Percentiles rank a stretch among this genome's conserved stretches.
These are phyloP conservation scores for Zaprionus tsacasi DNA, from an alignment of 1,140 invertebrate genomes.

Conservation along the genomic window DNA sequence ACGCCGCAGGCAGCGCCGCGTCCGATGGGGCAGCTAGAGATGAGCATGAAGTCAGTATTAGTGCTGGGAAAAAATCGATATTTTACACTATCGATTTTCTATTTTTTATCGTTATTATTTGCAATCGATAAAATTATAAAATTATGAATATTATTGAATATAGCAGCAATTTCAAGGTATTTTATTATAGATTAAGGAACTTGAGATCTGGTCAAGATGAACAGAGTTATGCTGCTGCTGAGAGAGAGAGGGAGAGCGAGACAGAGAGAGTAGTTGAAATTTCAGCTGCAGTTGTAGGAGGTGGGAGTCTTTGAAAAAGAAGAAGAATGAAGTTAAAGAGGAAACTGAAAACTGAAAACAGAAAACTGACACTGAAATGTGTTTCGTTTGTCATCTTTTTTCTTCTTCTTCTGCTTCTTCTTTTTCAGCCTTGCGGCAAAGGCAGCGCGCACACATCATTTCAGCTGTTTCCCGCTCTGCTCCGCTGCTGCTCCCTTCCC, in stretches of 20 bases:
- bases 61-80: no score
- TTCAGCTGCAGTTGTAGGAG: not conserved
- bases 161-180: no score
- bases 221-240: no score
- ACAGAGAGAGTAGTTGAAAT: not conserved
- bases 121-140: no score
- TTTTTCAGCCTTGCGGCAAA: slow-evolving; percentile 33
- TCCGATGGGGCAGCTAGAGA: not conserved
- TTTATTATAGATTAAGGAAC: no score
- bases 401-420: slow-evolving; percentile 8
- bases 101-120: no score
- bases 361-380: slow-evolving; percentile 41
- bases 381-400: slow-evolving; percentile 33
- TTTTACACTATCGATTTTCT: no score
- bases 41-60: not conserved
- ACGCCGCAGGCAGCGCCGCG: not conserved
- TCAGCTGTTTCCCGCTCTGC: slow-evolving; percentile 10
- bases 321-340: not conserved
- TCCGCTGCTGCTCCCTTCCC: not conserved
- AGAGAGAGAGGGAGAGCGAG: not conserved
- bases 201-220: no score
- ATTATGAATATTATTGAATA: no score
- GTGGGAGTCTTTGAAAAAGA: not conserved
- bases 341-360: slow-evolving; percentile 1
- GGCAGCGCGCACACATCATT: slow-evolving; percentile 38